Evolutionary conservation across 2,888 invertebrate species (phyloP).

Genomic region (Cataglyphis rosenhaueri): DNA sequence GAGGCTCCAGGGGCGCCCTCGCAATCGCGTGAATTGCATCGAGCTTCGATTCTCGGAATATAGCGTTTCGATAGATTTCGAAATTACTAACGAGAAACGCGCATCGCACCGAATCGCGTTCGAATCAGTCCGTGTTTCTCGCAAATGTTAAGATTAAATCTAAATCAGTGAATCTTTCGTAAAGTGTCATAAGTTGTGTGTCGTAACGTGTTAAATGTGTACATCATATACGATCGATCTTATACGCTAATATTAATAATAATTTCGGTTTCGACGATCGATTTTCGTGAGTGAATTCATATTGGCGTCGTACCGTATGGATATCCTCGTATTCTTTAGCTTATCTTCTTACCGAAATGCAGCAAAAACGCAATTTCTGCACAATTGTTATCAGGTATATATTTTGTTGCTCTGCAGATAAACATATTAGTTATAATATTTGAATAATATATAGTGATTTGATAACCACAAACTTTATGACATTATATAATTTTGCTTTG

Average conservation of each 20-base stretch:
- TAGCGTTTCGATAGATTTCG: neutral
- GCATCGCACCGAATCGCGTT: neutral
- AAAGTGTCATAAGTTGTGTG: neutral
- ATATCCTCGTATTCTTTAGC: neutral
- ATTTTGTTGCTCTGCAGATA: neutral
- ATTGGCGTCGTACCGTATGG: too few species aligned
- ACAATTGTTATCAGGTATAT: neutral
- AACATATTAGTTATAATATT: neutral
- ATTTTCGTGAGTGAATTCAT: neutral
- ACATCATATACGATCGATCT: neutral
- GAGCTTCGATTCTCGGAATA: constrained; percentile 6
- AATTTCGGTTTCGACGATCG: neutral
- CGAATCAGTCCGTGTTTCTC: too few species aligned
- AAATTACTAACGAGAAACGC: neutral
- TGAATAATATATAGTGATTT: neutral
- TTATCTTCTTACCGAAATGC: neutral
- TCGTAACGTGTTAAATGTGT: neutral
- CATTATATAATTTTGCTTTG: neutral
- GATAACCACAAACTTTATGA: neutral
- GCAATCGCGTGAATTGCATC: constrained; percentile 58
- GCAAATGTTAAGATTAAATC: neutral
- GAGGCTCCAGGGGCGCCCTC: constrained; percentile 28
- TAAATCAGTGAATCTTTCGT: neutral
- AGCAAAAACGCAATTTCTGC: neutral
- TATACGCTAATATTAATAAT: neutral